Evolutionary conservation across 1,140 invertebrate genomes (phyloP).

Genomic region (Schlechtendalia chinensis): DNA sequence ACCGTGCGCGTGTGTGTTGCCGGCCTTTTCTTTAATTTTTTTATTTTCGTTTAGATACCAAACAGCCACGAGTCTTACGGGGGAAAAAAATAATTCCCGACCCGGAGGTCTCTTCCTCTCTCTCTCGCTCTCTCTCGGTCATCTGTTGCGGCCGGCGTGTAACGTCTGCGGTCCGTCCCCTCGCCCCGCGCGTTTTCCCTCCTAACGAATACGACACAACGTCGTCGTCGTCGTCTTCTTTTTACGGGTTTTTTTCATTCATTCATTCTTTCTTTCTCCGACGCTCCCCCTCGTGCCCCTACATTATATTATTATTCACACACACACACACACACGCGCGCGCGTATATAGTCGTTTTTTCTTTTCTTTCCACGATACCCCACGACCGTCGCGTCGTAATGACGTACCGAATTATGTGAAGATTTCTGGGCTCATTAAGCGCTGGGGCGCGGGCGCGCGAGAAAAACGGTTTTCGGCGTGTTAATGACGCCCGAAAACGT

Average conservation of each 20-base stretch:
- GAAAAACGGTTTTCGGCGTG: conserved; percentile 45
- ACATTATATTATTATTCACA: conserved; percentile 40
- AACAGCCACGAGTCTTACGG: conserved; percentile 2
- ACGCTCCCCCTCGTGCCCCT: too few species aligned
- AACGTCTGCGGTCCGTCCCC: too few species aligned
- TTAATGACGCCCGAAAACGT: conserved; percentile 41
- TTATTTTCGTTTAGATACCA: too few species aligned
- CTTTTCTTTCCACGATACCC: background rate
- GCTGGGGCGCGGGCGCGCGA: background rate
- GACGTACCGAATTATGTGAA: conserved; percentile 47
- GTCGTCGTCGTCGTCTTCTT: background rate
- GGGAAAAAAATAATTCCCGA: too few species aligned
- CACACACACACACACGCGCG: too few species aligned
- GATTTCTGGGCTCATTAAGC: conserved; percentile 49
- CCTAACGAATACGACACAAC: conserved; percentile 1
- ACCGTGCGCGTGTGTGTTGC: background rate
- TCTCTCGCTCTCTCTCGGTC: background rate
- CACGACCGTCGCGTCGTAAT: too few species aligned
- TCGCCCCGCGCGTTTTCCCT: background rate
- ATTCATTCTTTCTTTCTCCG: background rate
- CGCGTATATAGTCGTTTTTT: conserved; percentile 14
- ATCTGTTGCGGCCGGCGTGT: conserved; percentile 17
- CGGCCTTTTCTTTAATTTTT: background rate
- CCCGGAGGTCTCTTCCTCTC: too few species aligned
- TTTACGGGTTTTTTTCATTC: background rate